Evolutionary conservation across 2,113 vertebrate genomes (phyloP).

Genomic region (Circaetus gallicus): DNA sequence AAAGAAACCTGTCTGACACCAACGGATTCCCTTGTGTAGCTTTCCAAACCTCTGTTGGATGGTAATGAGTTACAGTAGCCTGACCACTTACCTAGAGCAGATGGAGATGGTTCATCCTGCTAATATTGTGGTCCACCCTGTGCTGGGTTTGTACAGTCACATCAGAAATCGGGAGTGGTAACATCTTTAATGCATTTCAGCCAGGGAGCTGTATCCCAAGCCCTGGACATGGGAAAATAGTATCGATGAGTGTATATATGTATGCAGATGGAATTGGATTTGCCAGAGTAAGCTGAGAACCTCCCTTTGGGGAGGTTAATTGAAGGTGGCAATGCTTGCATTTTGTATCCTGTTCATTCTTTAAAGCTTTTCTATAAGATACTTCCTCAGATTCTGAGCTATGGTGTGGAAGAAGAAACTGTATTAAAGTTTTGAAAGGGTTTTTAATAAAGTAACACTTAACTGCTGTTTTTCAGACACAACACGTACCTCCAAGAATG

Average conservation of each 20-base stretch:
- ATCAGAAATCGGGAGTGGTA: background rate
- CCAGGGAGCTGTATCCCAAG: background rate
- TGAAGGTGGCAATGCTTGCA: background rate
- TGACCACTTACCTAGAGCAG: background rate
- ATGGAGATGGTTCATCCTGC: background rate
- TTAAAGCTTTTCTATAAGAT: rapidly evolving
- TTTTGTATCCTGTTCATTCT: background rate
- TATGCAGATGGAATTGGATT: background rate
- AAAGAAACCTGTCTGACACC: background rate
- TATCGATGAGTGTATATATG: background rate
- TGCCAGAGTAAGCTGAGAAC: background rate
- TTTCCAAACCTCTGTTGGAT: background rate
- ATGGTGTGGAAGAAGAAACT: background rate
- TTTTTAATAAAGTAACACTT: background rate
- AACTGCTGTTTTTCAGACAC: slow-evolving; percentile 75
- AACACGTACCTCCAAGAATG: slow-evolving; percentile 99
- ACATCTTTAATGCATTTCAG: background rate
- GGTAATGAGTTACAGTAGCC: background rate
- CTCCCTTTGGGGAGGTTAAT: background rate
- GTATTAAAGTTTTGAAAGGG: background rate
- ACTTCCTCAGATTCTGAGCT: background rate
- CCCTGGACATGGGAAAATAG: background rate
- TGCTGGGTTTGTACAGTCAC: background rate
- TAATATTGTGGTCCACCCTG: background rate
- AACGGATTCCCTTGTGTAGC: background rate